Base-by-base conservation (phyloP, 2,888 invertebrate species). In the Timema cristinae region DNA sequence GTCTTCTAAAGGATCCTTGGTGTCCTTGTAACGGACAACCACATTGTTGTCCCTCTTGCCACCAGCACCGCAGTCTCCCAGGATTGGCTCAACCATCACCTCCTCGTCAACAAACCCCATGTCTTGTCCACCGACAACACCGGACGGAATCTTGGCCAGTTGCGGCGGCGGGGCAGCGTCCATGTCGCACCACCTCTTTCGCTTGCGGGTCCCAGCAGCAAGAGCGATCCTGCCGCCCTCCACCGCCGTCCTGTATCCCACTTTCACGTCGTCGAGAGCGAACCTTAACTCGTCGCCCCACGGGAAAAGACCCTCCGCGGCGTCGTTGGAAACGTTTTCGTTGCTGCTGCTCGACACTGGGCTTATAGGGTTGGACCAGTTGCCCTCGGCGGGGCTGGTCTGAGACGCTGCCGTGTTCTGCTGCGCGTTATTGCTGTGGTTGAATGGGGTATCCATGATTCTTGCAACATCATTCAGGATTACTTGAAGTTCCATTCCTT, bases 401-500 rank as follows among this genome's bases (percentile, higher is more conserved):
- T 66, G 66, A 7, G 68, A 52, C 13, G 61, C 48, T 15, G 70
- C 66, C 56, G 61, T 7, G 7, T 16, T 8, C 32, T 48, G 52
- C 2, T 50, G 54, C 5, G 54, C n/a, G 56, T 16, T 50, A 50
- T 66, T 50, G 16, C 16, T 48, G 49, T 72, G 70, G 9, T 47
- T 15, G 32, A 67, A 73, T 6, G 73, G 75, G 16, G 72, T 10
- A 56, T 76, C 76, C 73, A 74, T 74, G 51, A 75, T 72, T 48
- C 72, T 74, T 49, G 69, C 74, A 50, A 73, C 73, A 69, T 75
- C 75, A 49, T 70, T 73, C 72, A 74, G 70, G 32, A 72, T 69
- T 50, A 74, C 70, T 59, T 76, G 75, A 66, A 76, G 70, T 71
- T 76, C 76, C 74, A 75, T 75, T 47, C 74, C 74, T 70, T 51